Evolutionary conservation across 2,888 invertebrate species (phyloP).

Genomic region (Patella caerulea): DNA sequence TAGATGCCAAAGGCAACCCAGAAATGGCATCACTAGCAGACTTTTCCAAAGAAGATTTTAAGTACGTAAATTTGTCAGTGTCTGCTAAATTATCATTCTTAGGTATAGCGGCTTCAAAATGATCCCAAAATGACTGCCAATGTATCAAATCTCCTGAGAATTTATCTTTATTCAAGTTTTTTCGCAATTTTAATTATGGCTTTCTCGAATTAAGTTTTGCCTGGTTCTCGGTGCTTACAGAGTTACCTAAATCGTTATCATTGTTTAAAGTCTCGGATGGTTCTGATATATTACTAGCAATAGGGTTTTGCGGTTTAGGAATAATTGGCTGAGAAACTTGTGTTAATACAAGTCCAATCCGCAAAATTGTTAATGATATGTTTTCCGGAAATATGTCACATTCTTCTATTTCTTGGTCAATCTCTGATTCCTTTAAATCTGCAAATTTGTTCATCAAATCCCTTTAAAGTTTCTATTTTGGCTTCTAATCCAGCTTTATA

Average conservation of each 20-base stretch:
- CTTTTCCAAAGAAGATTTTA: not conserved
- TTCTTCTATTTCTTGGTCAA: not conserved
- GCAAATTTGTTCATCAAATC: not conserved
- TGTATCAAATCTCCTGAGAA: not conserved
- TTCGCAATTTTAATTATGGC: not conserved
- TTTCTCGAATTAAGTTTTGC: not conserved
- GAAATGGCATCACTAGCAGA: not conserved
- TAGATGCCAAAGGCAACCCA: not conserved
- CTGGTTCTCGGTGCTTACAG: not conserved
- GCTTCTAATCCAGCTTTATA: not conserved
- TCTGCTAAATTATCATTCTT: not conserved
- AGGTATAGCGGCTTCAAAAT: not conserved
- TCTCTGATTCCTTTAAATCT: not conserved
- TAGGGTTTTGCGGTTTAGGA: not conserved
- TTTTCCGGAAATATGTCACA: not conserved
- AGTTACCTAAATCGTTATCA: no score
- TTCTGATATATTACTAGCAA: no score
- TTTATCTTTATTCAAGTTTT: not conserved
- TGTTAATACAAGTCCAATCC: not conserved
- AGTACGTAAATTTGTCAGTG: conserved; percentile 2
- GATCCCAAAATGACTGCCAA: not conserved
- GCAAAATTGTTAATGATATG: not conserved
- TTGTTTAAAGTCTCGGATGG: no score
- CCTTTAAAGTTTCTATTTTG: not conserved
- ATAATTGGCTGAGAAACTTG: not conserved